A percentile compares a stretch with the other conserved stretches of the same genome.
Conservation (phyloP, 2,888 invertebrate genomes). For the Agonum fuliginosum region DNA sequence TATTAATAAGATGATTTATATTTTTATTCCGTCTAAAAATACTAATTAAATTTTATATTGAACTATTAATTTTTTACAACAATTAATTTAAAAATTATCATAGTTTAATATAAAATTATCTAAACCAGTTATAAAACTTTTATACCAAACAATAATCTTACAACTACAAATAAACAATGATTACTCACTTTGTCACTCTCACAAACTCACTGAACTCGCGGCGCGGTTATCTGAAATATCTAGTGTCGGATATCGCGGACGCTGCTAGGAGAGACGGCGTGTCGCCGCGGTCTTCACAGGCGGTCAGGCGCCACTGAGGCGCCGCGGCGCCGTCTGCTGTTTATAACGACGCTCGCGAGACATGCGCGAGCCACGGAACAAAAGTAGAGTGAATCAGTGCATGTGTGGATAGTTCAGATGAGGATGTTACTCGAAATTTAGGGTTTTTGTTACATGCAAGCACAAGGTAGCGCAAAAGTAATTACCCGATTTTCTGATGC, state of each 20-base stretch:
- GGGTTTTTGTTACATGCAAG: background rate
- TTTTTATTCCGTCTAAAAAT: too few relatives aligned
- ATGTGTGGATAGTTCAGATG: background rate
- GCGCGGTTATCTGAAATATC: background rate
- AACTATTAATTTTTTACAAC: too few relatives aligned
- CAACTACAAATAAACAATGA: too few relatives aligned
- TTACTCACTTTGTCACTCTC: background rate
- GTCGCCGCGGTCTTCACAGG: constrained; percentile 17
- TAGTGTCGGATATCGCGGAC: background rate
- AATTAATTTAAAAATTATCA: too few relatives aligned
- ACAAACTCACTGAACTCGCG: background rate
- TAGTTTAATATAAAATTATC: too few relatives aligned
- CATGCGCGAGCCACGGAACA: constrained; percentile 50
- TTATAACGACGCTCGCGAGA: constrained; percentile 59
- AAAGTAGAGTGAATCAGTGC: background rate
- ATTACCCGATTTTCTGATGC: too few relatives aligned
- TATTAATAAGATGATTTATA: too few relatives aligned
- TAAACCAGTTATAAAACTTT: too few relatives aligned
- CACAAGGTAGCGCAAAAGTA: too few relatives aligned
- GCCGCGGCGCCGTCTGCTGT: constrained; percentile 59
- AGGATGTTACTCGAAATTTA: background rate
- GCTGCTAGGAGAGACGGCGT: constrained; percentile 38
- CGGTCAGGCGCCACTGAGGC: constrained; percentile 63
- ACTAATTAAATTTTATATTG: too few relatives aligned
- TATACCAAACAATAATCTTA: too few relatives aligned